Conservation (phyloP, 2,797 vertebrate genomes). For the Sternarchorhynchus goeldii region DNA sequence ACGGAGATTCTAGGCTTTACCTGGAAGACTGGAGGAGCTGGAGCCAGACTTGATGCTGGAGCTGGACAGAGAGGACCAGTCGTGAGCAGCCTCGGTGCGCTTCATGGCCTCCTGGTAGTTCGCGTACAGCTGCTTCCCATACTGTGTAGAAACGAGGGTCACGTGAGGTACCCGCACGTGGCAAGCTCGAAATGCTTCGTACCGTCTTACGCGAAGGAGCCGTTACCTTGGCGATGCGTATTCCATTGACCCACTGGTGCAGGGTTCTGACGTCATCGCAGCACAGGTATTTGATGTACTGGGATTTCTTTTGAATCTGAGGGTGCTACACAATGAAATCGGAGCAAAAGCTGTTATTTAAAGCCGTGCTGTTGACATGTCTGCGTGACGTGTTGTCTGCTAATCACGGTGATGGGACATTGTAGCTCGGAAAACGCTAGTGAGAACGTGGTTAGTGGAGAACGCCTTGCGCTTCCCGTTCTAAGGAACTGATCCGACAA, state of each 20-base stretch:
- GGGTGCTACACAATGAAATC: conserved; percentile 79
- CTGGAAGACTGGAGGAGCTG: conserved; percentile 96
- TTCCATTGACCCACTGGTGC: conserved; percentile 96
- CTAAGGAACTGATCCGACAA: too few species aligned
- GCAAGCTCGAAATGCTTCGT: neutral
- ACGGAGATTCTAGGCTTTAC: conserved; percentile 65
- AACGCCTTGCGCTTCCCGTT: too few species aligned
- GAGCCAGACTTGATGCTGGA: conserved; percentile 98
- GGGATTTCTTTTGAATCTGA: conserved; percentile 98
- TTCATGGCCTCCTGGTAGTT: conserved; percentile 96
- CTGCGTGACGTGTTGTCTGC: too few species aligned
- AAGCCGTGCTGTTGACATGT: too few species aligned
- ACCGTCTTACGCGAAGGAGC: conserved; percentile 1
- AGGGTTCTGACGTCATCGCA: conserved; percentile 94
- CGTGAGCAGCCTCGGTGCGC: conserved; percentile 89
- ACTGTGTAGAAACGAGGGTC: conserved; percentile 72
- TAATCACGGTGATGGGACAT: too few species aligned
- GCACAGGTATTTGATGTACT: conserved; percentile 98
- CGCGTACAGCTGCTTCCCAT: conserved; percentile 92
- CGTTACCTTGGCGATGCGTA: conserved; percentile 93
- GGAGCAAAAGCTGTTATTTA: neutral
- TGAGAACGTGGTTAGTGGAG: too few species aligned
- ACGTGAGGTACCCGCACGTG: neutral
- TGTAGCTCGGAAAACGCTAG: too few species aligned
- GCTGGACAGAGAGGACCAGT: conserved; percentile 95